Evolutionary conservation across 1,140 invertebrate species (phyloP).

Genomic region (Drosophila busckii): DNA sequence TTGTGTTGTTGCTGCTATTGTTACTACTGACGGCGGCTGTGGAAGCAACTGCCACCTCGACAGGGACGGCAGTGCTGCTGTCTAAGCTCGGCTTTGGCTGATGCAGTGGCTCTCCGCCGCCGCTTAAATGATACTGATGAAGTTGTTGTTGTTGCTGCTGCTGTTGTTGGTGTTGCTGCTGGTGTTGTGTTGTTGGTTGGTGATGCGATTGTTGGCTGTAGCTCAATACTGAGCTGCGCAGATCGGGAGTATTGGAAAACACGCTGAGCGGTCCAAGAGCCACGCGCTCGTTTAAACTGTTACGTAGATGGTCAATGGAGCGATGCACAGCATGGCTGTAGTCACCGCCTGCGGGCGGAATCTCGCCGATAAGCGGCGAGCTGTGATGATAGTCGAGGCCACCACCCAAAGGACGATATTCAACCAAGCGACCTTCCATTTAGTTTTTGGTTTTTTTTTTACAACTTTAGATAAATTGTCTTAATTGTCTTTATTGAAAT

Average conservation of each 20-base stretch:
- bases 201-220: constrained; percentile 65
- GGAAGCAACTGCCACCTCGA: constrained; percentile 8
- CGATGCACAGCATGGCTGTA: constrained; percentile 84
- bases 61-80: constrained; percentile 8
- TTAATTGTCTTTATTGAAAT: not conserved
- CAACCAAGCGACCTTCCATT: constrained; percentile 83
- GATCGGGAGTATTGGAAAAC: constrained; percentile 69
- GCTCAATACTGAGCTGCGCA: constrained; percentile 66
- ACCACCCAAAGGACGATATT: constrained; percentile 82
- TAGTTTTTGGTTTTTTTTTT: constrained; percentile 7
- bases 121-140: constrained; percentile 49
- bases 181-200: constrained; percentile 46
- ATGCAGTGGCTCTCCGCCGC: constrained; percentile 23
- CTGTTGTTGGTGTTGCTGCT: constrained; percentile 50
- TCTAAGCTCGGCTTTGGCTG: constrained; percentile 46
- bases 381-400: constrained; percentile 82
- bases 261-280: constrained; percentile 78
- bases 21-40: constrained; percentile 16
- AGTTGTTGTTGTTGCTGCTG: constrained; percentile 52
- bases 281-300: constrained; percentile 81
- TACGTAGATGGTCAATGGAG: constrained; percentile 84
- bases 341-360: constrained; percentile 80
- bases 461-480: not conserved
- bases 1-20: constrained; percentile 37
- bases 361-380: constrained; percentile 82